These are phyloP conservation scores for Drosophila bocki DNA, from an alignment of 1,140 invertebrate species.

Conservation along the genomic window DNA sequence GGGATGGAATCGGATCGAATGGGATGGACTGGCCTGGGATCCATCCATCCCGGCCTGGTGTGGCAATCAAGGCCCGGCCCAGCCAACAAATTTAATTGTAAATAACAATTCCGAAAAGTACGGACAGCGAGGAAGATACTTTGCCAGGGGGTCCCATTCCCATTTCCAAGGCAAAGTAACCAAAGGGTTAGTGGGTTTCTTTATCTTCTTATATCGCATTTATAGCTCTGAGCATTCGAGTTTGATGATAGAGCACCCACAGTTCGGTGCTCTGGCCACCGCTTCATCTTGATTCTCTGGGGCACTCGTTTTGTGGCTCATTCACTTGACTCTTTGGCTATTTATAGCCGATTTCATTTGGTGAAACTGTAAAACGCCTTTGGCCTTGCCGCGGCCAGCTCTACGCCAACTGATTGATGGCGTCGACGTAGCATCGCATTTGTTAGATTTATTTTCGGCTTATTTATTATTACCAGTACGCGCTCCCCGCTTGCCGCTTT, in stretches of 20 bases:
- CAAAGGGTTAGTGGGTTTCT: background rate
- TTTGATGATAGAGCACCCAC: background rate
- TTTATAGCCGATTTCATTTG: slow-evolving; percentile 70
- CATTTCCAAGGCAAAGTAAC: background rate
- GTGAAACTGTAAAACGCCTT: slow-evolving; percentile 79
- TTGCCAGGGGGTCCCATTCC: slow-evolving; percentile 32
- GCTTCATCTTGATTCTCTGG: slow-evolving; percentile 22
- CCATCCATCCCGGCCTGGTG: slow-evolving; percentile 30
- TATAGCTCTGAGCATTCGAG: too few relatives aligned
- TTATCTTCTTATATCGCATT: background rate
- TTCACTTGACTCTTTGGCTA: slow-evolving; percentile 76
- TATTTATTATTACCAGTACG: slow-evolving; percentile 60
- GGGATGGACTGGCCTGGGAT: slow-evolving; percentile 17
- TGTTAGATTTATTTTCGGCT: slow-evolving; percentile 80
- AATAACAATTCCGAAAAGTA: slow-evolving; percentile 33
- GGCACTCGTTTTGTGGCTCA: slow-evolving; percentile 53
- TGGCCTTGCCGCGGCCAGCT: slow-evolving; percentile 52
- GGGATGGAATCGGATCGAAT: slow-evolving; percentile 24
- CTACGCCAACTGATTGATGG: slow-evolving; percentile 68
- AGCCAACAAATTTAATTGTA: slow-evolving; percentile 33
- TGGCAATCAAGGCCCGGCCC: slow-evolving; percentile 46
- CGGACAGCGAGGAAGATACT: slow-evolving; percentile 36
- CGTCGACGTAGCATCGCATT: slow-evolving; percentile 69
- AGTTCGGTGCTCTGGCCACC: background rate
- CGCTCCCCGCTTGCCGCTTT: slow-evolving; percentile 52